Base-by-base conservation (phyloP, 2,113 vertebrate genomes). In the Psettodes erumei region DNA sequence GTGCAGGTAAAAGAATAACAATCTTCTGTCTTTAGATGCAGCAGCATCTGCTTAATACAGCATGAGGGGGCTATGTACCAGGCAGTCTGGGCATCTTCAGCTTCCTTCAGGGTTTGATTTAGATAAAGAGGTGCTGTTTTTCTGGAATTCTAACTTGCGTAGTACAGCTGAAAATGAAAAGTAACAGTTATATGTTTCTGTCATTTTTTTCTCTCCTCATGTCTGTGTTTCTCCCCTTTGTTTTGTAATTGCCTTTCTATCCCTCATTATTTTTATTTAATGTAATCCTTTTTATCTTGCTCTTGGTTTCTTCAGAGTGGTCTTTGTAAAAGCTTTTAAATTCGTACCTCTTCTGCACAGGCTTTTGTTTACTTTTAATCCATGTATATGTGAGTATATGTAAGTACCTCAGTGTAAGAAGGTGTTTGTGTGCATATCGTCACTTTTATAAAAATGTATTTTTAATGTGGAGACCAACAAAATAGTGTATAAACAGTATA, bases 311-410 rank as follows among this genome's bases (percentile, higher is more conserved):
- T 42, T 27, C 25, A 15, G 11, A 54, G 40, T 18, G 0, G 5
- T 55, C 25, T 68, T 28, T 82, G 30, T 43, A 3, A 30, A 35
- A 28, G 66, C 48, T 61, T 50, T 58, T 54, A 56, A 9, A 28
- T 12, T 37, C 13, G 33, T 27, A 12, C 45, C 21, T 40, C 8
- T 25, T 13, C 23, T 27, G 33, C 30, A 11, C 30, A 35, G n/a
- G 16, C 56, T 59, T 75, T 59, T 79, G 55, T 54, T 75, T 59
- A 67, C 42, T 62, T 32, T 58, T 25, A 71, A 54, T 47, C n/a
- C 42, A 53, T 11, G 15, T 37, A 43, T 35, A 45, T 45, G 10
- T 40, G 12, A 45, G 12, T 42, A 0, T 59, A 21, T 40, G 16
- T 25, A 35, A n/a, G 4, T 66, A 16, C 28, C 27, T 6, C 8